These are phyloP conservation scores for Nycteola revayana DNA, from an alignment of 2,888 invertebrate species.

Conservation along the genomic window DNA sequence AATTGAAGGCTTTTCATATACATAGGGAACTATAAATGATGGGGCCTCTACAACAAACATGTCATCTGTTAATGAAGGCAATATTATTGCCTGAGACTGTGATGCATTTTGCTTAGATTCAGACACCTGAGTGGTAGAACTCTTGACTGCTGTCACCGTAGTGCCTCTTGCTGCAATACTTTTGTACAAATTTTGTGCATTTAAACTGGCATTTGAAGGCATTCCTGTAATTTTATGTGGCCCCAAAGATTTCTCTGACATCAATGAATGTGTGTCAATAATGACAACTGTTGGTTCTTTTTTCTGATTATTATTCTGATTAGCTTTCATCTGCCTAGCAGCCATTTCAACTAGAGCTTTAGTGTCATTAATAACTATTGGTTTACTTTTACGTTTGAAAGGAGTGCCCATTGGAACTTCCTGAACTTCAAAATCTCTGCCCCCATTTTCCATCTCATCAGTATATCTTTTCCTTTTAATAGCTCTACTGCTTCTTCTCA, in stretches of 20 bases:
- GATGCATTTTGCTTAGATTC: slow-evolving; percentile 40
- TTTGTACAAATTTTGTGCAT: slow-evolving; percentile 85
- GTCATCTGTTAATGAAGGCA: slow-evolving; percentile 93
- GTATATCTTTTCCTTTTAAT: slow-evolving; percentile 81
- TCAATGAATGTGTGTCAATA: slow-evolving; percentile 86
- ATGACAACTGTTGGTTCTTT: slow-evolving; percentile 90
- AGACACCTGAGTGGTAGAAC: slow-evolving; percentile 26
- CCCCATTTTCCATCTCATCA: slow-evolving; percentile 76
- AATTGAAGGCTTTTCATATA: slow-evolving; percentile 94
- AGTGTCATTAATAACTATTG: slow-evolving; percentile 87
- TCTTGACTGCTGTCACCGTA: slow-evolving; percentile 63
- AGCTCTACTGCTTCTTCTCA: slow-evolving; percentile 62
- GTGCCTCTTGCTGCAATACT: slow-evolving; percentile 67
- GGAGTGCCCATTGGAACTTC: slow-evolving; percentile 84
- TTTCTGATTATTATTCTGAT: slow-evolving; percentile 60
- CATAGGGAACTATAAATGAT: slow-evolving; percentile 96
- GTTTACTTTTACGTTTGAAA: slow-evolving; percentile 52
- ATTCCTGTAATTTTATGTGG: slow-evolving; percentile 55
- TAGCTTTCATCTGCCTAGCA: slow-evolving; percentile 68
- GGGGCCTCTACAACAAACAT: slow-evolving; percentile 97
- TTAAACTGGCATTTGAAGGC: slow-evolving; percentile 44
- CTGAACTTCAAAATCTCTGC: slow-evolving; percentile 84
- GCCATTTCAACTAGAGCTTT: slow-evolving; percentile 87
- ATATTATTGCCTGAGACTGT: slow-evolving; percentile 76
- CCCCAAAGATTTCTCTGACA: slow-evolving; percentile 82